A percentile compares a stretch with the other conserved stretches of the same genome.
Evolutionary conservation across 2,888 invertebrate species (phyloP).

Genomic region (Adela reaumurella): DNA sequence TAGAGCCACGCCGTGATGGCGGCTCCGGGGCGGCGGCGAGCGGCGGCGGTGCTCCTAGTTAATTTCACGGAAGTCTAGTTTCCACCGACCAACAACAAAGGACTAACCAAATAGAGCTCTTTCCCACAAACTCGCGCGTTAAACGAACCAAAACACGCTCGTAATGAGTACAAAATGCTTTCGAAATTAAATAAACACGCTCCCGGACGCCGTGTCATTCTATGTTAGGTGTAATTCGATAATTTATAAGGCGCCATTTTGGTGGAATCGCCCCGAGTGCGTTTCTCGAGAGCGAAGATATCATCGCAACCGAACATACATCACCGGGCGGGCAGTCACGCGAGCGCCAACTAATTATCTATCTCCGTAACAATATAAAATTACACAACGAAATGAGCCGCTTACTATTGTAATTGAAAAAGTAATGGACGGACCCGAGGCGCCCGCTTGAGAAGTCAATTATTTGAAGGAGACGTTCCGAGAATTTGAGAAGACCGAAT

Average conservation of each 20-base stretch:
- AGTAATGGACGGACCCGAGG: too few relatives aligned
- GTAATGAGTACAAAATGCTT: constrained; percentile 42
- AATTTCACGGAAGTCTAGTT: constrained; percentile 10
- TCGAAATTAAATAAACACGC: constrained; percentile 48
- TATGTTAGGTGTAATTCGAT: constrained; percentile 39
- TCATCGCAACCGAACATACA: constrained; percentile 44
- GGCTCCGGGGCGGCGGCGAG: constrained; percentile 5
- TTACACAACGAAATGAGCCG: not conserved
- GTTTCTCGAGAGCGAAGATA: constrained; percentile 37
- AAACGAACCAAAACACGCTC: constrained; percentile 23
- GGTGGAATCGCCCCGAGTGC: constrained; percentile 19
- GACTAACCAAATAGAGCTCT: constrained; percentile 22
- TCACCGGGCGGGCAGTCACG: constrained; percentile 35
- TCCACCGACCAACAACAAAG: constrained; percentile 24
- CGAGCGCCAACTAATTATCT: constrained; percentile 16
- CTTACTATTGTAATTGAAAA: not conserved
- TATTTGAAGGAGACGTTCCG: constrained; percentile 18
- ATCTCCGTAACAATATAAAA: not conserved
- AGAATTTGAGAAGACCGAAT: constrained; percentile 10
- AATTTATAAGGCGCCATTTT: constrained; percentile 31
- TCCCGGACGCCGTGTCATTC: constrained; percentile 22
- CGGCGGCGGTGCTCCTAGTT: constrained; percentile 5
- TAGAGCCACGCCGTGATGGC: too few relatives aligned
- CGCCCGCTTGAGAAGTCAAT: constrained; percentile 2
- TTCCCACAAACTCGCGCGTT: constrained; percentile 25